Percentiles rank a stretch among this genome's conserved stretches.
Evolutionary conservation across 2,797 vertebrate species (phyloP).

Genomic region (Etheostoma perlongum): DNA sequence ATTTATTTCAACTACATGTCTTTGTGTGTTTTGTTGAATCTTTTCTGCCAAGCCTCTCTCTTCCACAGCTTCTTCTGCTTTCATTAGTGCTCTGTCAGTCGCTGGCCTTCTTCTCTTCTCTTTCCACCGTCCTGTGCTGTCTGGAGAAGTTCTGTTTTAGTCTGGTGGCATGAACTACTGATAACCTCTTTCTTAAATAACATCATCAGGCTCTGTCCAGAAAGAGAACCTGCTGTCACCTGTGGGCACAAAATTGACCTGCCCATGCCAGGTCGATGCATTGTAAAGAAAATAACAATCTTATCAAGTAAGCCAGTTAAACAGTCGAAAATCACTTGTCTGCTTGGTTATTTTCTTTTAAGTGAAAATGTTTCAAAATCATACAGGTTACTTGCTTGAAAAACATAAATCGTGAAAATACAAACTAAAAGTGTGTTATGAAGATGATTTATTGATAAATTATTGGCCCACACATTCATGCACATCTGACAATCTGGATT

Average conservation of each 20-base stretch:
- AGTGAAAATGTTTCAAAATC: not conserved
- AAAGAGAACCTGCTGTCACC: slow-evolving; percentile 22
- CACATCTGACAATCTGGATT: not conserved
- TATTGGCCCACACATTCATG: not conserved
- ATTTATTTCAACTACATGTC: slow-evolving; percentile 53
- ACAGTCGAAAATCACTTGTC: not conserved
- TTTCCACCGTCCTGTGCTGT: slow-evolving; percentile 92
- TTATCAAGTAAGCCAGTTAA: not conserved
- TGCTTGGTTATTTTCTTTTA: not conserved
- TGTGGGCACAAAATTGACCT: not conserved
- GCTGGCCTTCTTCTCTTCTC: slow-evolving; percentile 65
- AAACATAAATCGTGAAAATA: not conserved
- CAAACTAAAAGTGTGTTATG: not conserved
- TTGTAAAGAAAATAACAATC: not conserved
- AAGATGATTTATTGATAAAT: not conserved
- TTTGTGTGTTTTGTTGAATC: slow-evolving; percentile 35
- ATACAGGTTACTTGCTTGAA: slow-evolving; percentile 1
- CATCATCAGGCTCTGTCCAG: slow-evolving; percentile 53
- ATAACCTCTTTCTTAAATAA: slow-evolving; percentile 83
- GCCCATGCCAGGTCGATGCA: not conserved
- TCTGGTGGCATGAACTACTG: slow-evolving; percentile 95
- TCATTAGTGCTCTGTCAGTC: slow-evolving; percentile 22
- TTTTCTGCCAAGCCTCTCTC: slow-evolving; percentile 84
- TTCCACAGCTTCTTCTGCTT: slow-evolving; percentile 89
- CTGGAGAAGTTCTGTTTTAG: slow-evolving; percentile 99